A percentile compares a stretch with the other conserved stretches of the same genome.
Evolutionary conservation across 2,113 vertebrate genomes (phyloP).

Genomic region (Puma concolor): DNA sequence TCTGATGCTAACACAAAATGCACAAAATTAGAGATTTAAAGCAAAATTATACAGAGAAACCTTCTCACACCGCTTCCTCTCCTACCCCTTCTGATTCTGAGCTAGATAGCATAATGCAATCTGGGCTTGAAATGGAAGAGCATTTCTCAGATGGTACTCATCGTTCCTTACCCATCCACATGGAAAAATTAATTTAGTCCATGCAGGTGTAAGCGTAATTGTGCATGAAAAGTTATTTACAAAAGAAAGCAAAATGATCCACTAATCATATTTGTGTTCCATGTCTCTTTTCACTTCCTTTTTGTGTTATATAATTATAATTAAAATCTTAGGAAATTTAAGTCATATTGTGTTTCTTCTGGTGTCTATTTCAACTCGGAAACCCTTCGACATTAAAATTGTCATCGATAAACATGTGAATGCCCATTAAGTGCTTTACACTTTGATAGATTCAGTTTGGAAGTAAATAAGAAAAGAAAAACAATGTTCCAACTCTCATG

Average conservation of each 20-base stretch:
- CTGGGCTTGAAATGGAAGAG: neutral
- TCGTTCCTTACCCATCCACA: neutral
- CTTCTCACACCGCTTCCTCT: neutral
- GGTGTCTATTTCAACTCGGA: conserved; percentile 45
- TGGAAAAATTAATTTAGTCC: conserved; percentile 54
- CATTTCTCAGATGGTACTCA: neutral
- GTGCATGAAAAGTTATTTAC: conserved; percentile 70
- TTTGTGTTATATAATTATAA: conserved; percentile 44
- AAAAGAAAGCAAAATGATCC: conserved; percentile 64
- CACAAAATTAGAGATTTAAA: conserved; percentile 37
- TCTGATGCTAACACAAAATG: neutral
- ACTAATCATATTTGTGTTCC: conserved; percentile 61
- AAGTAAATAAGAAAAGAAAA: neutral
- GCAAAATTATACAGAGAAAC: neutral
- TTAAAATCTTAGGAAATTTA: conserved; percentile 54
- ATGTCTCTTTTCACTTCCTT: conserved; percentile 61
- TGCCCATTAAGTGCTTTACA: neutral
- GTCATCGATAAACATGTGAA: neutral
- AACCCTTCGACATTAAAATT: neutral
- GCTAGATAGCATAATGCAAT: neutral
- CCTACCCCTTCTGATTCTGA: neutral
- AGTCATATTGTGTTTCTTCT: conserved; percentile 48
- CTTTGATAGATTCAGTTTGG: neutral
- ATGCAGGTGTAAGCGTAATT: conserved; percentile 63
- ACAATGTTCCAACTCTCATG: neutral